phyloP scores from a whole-genome alignment of 2,888 invertebrate genomes.

The Mylabris sibirica region DNA sequence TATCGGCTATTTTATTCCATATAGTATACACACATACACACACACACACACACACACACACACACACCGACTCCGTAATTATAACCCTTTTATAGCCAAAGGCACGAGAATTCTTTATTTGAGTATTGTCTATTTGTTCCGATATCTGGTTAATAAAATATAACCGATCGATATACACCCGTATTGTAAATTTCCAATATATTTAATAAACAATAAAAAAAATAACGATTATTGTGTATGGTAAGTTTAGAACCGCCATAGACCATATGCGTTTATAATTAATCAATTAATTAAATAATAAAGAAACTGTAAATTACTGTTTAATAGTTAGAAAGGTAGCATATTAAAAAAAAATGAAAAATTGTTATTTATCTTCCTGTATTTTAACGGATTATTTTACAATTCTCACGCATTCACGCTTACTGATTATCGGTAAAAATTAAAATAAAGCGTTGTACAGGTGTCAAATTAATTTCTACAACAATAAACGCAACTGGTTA shows the following conservation, averaged over 20 bases:
- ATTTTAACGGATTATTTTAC: constrained; percentile 49
- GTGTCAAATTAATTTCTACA: constrained; percentile 39
- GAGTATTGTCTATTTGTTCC: constrained; percentile 22
- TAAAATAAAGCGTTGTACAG: constrained; percentile 36
- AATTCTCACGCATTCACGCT: constrained; percentile 45
- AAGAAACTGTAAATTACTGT: constrained; percentile 15
- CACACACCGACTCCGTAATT: constrained; percentile 26
- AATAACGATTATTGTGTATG: background rate
- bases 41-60: constrained; percentile 1
- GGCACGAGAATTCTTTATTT: constrained; percentile 25
- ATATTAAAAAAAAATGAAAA: constrained; percentile 18
- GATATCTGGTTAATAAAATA: constrained; percentile 23
- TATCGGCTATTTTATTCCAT: constrained; percentile 22
- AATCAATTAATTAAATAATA: constrained; percentile 12
- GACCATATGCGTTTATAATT: constrained; percentile 14
- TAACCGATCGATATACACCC: constrained; percentile 13
- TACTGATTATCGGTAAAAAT: constrained; percentile 38
- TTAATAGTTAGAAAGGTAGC: constrained; percentile 11
- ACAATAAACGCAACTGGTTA: constrained; percentile 6
- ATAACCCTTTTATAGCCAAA: constrained; percentile 31
- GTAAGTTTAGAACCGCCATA: background rate
- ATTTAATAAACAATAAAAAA: background rate
- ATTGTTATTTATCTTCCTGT: constrained; percentile 48
- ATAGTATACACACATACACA: background rate
- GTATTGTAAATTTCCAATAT: background rate